A percentile compares a stretch with the other conserved stretches of the same genome.
Conservation (phyloP, 2,797 vertebrate species). For the Amblyopsis hoosieri region DNA sequence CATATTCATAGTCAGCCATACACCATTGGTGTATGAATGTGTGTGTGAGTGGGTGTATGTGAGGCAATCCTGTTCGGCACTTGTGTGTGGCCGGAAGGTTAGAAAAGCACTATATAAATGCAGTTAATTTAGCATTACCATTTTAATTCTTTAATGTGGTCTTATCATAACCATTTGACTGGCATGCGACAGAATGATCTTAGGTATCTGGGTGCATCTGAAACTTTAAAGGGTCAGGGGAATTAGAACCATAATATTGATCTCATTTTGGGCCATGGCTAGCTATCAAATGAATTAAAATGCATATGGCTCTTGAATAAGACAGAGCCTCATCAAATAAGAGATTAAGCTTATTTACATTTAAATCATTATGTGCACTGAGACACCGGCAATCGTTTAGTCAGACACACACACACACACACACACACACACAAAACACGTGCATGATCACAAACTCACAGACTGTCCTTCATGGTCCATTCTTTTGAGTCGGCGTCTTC, state of each 20-base stretch:
- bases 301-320: slow-evolving; percentile 28
- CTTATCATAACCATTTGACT: slow-evolving; percentile 9
- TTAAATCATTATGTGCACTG: slow-evolving; percentile 41
- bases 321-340: slow-evolving; percentile 33
- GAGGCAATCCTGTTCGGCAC: no score
- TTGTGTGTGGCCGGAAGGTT: no score
- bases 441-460: neutral
- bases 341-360: slow-evolving; percentile 50
- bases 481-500: slow-evolving; percentile 35
- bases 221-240: slow-evolving; percentile 1
- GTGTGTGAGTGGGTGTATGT: no score
- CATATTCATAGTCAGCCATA: no score
- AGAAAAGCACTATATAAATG: neutral
- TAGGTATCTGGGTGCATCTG: neutral
- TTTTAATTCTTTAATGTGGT: neutral
- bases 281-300: slow-evolving; percentile 41
- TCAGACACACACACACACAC: neutral
- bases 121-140: neutral
- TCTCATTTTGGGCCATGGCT: slow-evolving; percentile 17
- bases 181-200: neutral
- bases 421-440: neutral
- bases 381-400: neutral
- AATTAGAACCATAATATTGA: neutral
- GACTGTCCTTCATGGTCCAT: slow-evolving; percentile 14
- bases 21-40: no score